A percentile compares a stretch with the other conserved stretches of the same genome.
Conservation (phyloP, 2,113 vertebrate genomes). For the Lucifuga dentata region DNA sequence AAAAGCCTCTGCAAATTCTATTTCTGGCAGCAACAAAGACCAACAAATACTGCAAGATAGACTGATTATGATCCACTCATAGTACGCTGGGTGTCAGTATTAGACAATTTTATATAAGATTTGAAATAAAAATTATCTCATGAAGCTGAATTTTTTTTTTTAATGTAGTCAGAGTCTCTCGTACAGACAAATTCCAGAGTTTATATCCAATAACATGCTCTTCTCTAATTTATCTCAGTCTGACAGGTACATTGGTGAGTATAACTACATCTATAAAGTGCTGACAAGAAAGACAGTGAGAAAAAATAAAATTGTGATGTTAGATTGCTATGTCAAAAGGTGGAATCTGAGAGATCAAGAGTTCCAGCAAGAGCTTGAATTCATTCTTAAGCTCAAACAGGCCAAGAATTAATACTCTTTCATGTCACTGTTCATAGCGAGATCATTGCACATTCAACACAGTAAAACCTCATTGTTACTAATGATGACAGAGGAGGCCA, state of each 20-base stretch:
- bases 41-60: too few relatives aligned
- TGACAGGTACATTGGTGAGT: constrained; percentile 28
- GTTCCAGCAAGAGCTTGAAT: constrained; percentile 42
- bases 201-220: neutral
- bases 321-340: constrained; percentile 35
- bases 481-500: constrained; percentile 85
- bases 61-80: too few relatives aligned
- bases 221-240: constrained; percentile 38
- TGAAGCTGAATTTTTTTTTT: too few relatives aligned
- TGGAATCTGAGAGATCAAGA: constrained; percentile 19
- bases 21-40: too few relatives aligned
- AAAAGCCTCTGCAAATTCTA: too few relatives aligned
- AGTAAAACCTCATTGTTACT: constrained; percentile 81
- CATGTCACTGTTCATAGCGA: constrained; percentile 51
- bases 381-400: constrained; percentile 44
- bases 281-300: constrained; percentile 26
- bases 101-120: too few relatives aligned
- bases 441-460: constrained; percentile 61
- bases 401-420: constrained; percentile 75
- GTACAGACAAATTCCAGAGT: constrained; percentile 30
- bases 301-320: constrained; percentile 22
- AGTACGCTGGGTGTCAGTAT: too few relatives aligned
- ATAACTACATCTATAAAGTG: constrained; percentile 8
- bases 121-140: too few relatives aligned
- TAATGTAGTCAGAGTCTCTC: neutral